These are phyloP conservation scores for Ibidorhyncha struthersii DNA, from an alignment of 2,113 vertebrate genomes.

Conservation along the genomic window DNA sequence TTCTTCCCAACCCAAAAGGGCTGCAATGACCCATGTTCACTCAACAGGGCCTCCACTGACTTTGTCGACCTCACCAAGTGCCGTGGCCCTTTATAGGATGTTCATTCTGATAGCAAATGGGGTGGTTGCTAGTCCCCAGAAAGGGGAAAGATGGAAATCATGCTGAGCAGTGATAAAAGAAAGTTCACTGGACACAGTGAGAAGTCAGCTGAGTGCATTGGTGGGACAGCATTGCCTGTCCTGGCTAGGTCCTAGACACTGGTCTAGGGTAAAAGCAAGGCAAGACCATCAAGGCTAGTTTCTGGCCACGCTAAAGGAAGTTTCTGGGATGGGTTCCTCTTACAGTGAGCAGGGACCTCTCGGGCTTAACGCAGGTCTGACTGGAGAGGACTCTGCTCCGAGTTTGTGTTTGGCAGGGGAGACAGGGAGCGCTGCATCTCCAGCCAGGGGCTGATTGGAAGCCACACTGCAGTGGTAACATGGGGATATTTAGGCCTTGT, in stretches of 20 bases:
- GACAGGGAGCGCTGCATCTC: background rate
- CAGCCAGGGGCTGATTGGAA: background rate
- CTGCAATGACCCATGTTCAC: background rate
- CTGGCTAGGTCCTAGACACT: background rate
- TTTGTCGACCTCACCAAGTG: background rate
- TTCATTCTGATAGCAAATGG: background rate
- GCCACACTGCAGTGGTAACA: background rate
- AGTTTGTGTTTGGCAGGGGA: background rate
- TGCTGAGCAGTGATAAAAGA: background rate
- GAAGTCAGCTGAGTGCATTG: background rate
- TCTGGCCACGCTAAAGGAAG: background rate
- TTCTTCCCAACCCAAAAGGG: background rate
- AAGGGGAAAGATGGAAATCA: background rate
- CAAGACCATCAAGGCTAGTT: background rate
- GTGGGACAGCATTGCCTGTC: background rate
- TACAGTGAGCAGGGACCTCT: background rate
- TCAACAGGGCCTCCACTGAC: background rate
- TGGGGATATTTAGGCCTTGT: background rate
- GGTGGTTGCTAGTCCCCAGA: background rate
- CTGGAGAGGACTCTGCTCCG: background rate
- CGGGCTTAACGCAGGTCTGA: background rate
- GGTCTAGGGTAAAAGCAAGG: background rate
- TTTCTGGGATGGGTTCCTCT: background rate
- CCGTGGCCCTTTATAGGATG: accelerated
- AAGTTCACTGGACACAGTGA: background rate